phyloP scores from a whole-genome alignment of 2,797 vertebrate species.

The Hippopotamyrus pictus region DNA sequence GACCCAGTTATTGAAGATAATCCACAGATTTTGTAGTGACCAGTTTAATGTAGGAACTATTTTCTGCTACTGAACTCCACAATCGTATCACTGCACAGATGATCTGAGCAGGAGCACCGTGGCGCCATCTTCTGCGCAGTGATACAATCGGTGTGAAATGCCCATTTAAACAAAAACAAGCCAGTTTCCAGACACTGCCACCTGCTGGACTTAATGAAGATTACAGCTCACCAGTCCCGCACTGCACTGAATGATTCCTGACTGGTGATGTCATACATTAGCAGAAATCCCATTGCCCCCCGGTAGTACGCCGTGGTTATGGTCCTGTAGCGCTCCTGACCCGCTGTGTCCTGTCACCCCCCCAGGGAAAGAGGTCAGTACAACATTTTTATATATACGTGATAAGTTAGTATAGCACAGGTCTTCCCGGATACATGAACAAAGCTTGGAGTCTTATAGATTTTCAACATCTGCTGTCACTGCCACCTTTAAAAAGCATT shows the following conservation, averaged over 20 bases:
- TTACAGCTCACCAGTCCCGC: slow-evolving; percentile 77
- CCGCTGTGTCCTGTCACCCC: slow-evolving; percentile 75
- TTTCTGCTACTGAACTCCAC: background rate
- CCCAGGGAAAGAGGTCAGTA: background rate
- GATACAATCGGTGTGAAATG: background rate
- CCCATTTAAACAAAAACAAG: background rate
- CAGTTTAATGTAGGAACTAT: background rate
- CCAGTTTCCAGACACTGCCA: background rate
- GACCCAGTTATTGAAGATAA: background rate
- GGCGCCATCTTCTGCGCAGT: background rate
- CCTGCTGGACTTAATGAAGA: background rate
- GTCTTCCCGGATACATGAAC: background rate
- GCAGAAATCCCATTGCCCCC: slow-evolving; percentile 86
- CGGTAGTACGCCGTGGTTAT: slow-evolving; percentile 89
- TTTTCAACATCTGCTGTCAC: background rate
- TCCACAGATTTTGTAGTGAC: background rate
- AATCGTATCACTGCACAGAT: background rate
- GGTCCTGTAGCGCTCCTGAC: slow-evolving; percentile 85
- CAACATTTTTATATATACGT: background rate
- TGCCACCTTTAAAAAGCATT: background rate
- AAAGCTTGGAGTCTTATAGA: background rate
- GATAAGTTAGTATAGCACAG: background rate
- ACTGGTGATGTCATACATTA: slow-evolving; percentile 84
- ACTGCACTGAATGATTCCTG: slow-evolving; percentile 80
- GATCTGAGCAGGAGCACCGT: background rate